These are phyloP conservation scores for Nematopogon swammerdamellus DNA, from an alignment of 2,888 invertebrate species.

Conservation along the genomic window DNA sequence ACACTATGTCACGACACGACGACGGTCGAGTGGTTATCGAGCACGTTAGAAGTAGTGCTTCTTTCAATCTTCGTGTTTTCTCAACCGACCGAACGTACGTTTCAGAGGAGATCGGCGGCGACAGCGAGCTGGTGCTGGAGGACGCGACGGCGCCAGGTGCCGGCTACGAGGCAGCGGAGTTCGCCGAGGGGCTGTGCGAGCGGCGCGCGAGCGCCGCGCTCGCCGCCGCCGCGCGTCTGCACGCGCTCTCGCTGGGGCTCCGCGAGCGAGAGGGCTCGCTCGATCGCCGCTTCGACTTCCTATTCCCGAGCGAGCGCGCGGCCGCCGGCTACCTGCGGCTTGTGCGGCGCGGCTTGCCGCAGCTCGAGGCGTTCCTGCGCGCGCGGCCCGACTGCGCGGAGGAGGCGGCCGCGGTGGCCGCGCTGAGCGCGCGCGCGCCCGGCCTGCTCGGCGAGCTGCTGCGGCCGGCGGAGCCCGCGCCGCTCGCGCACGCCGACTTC, in stretches of 20 bases:
- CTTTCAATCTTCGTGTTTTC: too few species aligned
- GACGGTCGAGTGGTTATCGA: too few species aligned
- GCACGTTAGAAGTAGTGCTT: too few species aligned
- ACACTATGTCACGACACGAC: too few species aligned
- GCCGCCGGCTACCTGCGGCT: conserved; percentile 78
- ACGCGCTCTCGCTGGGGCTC: conserved; percentile 65
- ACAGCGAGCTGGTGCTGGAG: conserved; percentile 68
- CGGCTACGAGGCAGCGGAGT: conserved; percentile 63
- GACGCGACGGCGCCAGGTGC: conserved; percentile 63
- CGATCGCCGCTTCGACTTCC: conserved; percentile 54
- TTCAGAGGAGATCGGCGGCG: conserved; percentile 47
- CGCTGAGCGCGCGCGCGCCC: conserved; percentile 66
- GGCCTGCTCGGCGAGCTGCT: conserved; percentile 68
- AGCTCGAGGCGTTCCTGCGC: conserved; percentile 68
- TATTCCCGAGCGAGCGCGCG: conserved; percentile 75
- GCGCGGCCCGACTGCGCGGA: conserved; percentile 61
- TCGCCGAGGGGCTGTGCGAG: conserved; percentile 63
- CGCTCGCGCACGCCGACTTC: conserved; percentile 80
- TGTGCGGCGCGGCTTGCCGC: conserved; percentile 73
- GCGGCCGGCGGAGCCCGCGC: conserved; percentile 69
- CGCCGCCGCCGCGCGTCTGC: conserved; percentile 67
- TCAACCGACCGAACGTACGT: conserved; percentile 8
- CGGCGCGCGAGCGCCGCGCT: conserved; percentile 67
- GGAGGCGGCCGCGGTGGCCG: conserved; percentile 60
- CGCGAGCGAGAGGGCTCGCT: conserved; percentile 45